Evolutionary conservation across 2,888 invertebrate genomes (phyloP).

Genomic region (Acutogordius australiensis): DNA sequence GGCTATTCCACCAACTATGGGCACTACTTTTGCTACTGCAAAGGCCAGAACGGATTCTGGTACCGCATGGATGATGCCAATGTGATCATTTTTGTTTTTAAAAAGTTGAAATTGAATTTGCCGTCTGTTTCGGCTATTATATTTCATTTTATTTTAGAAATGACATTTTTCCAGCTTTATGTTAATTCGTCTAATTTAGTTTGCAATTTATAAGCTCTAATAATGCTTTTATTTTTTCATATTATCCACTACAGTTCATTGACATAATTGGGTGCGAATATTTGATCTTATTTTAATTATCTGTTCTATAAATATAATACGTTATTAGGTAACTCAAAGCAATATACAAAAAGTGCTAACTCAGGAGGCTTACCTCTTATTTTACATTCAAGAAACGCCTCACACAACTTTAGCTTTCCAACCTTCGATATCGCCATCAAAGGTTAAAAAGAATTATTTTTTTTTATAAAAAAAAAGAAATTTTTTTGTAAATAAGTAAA

Average conservation of each 20-base stretch:
- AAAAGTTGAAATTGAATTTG: background rate
- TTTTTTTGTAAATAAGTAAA: too few relatives aligned
- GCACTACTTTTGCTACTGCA: conserved; percentile 9
- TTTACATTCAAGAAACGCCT: conserved; percentile 11
- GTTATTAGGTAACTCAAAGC: background rate
- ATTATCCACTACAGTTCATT: too few relatives aligned
- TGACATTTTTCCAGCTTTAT: too few relatives aligned
- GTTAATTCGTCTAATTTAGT: too few relatives aligned
- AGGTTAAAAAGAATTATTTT: too few relatives aligned
- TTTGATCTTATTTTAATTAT: too few relatives aligned
- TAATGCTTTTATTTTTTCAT: too few relatives aligned
- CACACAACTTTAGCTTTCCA: too few relatives aligned
- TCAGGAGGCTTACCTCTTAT: conserved; percentile 8
- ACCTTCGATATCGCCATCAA: too few relatives aligned
- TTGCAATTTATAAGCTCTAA: too few relatives aligned
- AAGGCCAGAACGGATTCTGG: conserved; percentile 10
- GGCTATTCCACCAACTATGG: conserved; percentile 3
- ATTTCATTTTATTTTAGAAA: background rate
- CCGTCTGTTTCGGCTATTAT: background rate
- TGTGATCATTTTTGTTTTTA: background rate
- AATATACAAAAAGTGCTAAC: background rate
- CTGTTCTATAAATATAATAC: background rate
- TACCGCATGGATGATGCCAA: conserved; percentile 5
- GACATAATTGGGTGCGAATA: too few relatives aligned
- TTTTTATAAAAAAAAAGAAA: too few relatives aligned